A percentile compares a stretch with the other conserved stretches of the same genome.
These are phyloP conservation scores for Pelagia noctiluca DNA, from an alignment of 30 jellyfish, hydroid and myxozoan genomes.

Conservation along the genomic window DNA sequence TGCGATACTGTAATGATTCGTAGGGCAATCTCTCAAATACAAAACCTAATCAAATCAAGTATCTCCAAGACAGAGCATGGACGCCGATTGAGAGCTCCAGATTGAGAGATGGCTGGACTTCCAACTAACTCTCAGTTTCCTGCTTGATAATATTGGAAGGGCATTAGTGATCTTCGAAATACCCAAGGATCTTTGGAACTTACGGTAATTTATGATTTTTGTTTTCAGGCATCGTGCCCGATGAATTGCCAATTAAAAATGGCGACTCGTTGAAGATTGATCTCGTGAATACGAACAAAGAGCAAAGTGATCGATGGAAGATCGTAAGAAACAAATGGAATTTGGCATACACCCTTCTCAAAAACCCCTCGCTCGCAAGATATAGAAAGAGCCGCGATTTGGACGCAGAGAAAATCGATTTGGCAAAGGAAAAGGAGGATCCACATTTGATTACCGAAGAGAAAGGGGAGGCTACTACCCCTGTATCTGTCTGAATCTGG, in stretches of 20 bases:
- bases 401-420: background rate
- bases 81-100: no score
- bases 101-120: no score
- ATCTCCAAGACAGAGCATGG: no score
- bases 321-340: constrained; percentile 36
- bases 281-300: background rate
- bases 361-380: constrained; percentile 10
- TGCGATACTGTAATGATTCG: no score
- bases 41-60: no score
- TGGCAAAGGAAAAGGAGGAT: background rate
- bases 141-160: background rate
- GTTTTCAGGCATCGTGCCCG: background rate
- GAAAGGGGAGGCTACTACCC: no score
- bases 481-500: no score
- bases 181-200: background rate
- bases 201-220: background rate
- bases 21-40: no score
- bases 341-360: constrained; percentile 41
- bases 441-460: background rate
- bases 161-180: background rate
- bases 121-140: background rate
- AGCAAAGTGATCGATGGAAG: constrained; percentile 4
- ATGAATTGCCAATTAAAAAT: background rate
- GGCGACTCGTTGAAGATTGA: no score
- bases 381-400: constrained; percentile 2